phyloP scores from a whole-genome alignment of 2,113 vertebrate species.

The Hyla sarda region DNA sequence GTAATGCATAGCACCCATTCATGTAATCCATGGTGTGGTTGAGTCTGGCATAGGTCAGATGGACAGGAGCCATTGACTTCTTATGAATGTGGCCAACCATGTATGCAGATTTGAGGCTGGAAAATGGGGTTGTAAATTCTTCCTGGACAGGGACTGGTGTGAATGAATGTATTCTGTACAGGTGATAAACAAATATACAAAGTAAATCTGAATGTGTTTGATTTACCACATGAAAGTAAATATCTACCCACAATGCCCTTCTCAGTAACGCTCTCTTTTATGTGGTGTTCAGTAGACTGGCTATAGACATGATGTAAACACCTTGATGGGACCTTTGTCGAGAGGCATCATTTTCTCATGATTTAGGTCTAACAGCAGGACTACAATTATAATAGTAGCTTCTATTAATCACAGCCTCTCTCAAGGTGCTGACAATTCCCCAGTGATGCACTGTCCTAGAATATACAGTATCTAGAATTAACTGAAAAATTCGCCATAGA shows the following conservation, averaged over 20 bases:
- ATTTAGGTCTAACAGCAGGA: conserved; percentile 17
- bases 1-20: too few species aligned
- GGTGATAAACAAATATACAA: not conserved
- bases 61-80: not conserved
- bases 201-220: not conserved
- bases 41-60: too few species aligned
- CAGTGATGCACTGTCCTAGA: not conserved
- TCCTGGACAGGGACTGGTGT: not conserved
- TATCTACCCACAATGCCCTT: not conserved
- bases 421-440: conserved; percentile 4
- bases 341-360: not conserved
- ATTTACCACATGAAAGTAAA: conserved; percentile 42
- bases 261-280: not conserved
- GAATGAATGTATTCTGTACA: not conserved
- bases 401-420: not conserved
- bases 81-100: not conserved
- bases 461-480: not conserved
- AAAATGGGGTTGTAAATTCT: not conserved
- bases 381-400: conserved; percentile 16
- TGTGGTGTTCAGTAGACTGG: not conserved
- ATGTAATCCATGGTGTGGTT: too few species aligned
- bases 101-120: not conserved
- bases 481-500: not conserved
- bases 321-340: not conserved
- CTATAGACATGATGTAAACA: not conserved